phyloP scores from a whole-genome alignment of 2,113 vertebrate genomes.

The Tachysurus fulvidraco region DNA sequence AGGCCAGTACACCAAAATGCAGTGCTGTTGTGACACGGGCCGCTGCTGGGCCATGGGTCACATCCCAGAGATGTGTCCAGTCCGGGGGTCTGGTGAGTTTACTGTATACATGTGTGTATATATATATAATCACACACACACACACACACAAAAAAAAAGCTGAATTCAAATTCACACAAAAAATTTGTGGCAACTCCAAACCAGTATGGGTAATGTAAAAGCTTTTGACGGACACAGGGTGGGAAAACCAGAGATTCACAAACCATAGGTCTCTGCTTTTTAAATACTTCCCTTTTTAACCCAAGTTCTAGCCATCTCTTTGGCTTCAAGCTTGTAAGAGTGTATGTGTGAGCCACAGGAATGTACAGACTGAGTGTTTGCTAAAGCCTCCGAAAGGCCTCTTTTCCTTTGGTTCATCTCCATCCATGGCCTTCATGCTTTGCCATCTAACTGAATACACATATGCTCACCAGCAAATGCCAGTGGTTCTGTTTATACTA shows the following conservation, averaged over 20 bases:
- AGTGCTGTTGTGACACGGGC: slow-evolving; percentile 93
- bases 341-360: slow-evolving; percentile 26
- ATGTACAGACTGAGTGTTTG: slow-evolving; percentile 18
- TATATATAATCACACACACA: background rate
- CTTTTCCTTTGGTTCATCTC: slow-evolving; percentile 5
- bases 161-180: slow-evolving; percentile 3
- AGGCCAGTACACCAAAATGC: slow-evolving; percentile 88
- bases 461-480: slow-evolving; percentile 16
- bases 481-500: slow-evolving; percentile 1
- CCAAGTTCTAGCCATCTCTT: slow-evolving; percentile 18
- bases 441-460: slow-evolving; percentile 12
- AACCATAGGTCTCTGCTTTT: background rate
- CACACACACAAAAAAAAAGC: background rate
- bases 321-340: slow-evolving; percentile 11
- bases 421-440: background rate
- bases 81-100: slow-evolving; percentile 87
- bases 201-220: background rate
- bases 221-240: background rate
- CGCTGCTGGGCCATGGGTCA: slow-evolving; percentile 90
- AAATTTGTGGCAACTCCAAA: background rate
- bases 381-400: slow-evolving; percentile 3
- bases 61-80: slow-evolving; percentile 92
- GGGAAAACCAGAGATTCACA: background rate
- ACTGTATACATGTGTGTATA: background rate
- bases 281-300: slow-evolving; percentile 24